Percentiles rank a stretch among this genome's conserved stretches.
Conservation (phyloP, 2,888 invertebrate species). For the Eledone cirrhosa region DNA sequence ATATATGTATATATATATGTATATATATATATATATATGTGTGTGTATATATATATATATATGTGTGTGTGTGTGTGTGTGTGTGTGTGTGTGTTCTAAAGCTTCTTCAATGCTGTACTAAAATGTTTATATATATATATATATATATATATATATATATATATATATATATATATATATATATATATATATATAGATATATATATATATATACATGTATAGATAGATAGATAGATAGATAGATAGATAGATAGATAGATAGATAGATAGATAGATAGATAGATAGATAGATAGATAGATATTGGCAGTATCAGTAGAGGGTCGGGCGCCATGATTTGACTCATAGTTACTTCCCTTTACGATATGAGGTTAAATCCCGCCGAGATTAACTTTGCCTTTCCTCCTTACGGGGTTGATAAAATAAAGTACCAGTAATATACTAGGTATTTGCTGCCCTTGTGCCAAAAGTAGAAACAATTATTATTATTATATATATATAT, state of each 20-base stretch:
- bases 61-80: background rate
- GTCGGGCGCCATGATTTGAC: no score
- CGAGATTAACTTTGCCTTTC: no score
- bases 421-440: no score
- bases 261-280: background rate
- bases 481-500: no score
- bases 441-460: no score
- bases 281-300: background rate
- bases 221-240: background rate
- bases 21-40: conserved; percentile 11
- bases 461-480: no score
- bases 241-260: background rate
- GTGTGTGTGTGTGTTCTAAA: background rate
- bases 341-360: no score
- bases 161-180: background rate
- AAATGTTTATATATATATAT: background rate
- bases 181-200: background rate
- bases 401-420: no score
- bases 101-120: background rate
- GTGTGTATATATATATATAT: conserved; percentile 6
- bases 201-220: background rate
- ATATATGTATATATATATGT: no score
- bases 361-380: no score
- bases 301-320: no score
- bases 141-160: background rate